Percentiles rank a stretch among this genome's conserved stretches.
Evolutionary conservation across 2,113 vertebrate species (phyloP).

Genomic region (Penelope pileata): DNA sequence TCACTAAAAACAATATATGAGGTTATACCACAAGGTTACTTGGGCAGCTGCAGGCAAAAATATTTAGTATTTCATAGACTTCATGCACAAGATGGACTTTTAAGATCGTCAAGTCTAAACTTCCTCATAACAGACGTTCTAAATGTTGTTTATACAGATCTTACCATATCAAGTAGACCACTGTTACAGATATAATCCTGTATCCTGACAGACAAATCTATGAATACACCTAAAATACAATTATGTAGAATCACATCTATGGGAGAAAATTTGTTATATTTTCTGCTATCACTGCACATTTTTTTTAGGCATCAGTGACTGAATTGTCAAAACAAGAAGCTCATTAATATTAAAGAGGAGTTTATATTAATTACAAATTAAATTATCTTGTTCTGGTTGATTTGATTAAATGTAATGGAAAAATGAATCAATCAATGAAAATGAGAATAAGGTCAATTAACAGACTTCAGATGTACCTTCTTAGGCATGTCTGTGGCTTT

Average conservation of each 20-base stretch:
- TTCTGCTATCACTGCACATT: background rate
- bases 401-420: conserved; percentile 48
- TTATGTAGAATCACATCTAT: background rate
- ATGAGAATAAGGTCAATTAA: conserved; percentile 1
- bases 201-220: background rate
- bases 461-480: background rate
- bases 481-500: background rate
- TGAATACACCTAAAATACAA: background rate
- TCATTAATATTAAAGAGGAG: conserved; percentile 30
- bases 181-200: background rate
- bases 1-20: background rate
- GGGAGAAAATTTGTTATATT: background rate
- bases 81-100: background rate
- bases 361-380: conserved; percentile 50
- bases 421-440: background rate
- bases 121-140: background rate
- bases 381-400: conserved; percentile 18
- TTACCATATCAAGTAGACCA: background rate
- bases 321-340: conserved; percentile 2
- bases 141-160: background rate
- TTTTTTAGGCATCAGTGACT: background rate
- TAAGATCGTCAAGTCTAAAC: background rate
- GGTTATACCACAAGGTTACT: background rate
- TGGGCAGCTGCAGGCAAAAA: background rate
- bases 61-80: background rate